Base-by-base conservation (phyloP, 1,140 invertebrate species). In the Venturia canescens region DNA sequence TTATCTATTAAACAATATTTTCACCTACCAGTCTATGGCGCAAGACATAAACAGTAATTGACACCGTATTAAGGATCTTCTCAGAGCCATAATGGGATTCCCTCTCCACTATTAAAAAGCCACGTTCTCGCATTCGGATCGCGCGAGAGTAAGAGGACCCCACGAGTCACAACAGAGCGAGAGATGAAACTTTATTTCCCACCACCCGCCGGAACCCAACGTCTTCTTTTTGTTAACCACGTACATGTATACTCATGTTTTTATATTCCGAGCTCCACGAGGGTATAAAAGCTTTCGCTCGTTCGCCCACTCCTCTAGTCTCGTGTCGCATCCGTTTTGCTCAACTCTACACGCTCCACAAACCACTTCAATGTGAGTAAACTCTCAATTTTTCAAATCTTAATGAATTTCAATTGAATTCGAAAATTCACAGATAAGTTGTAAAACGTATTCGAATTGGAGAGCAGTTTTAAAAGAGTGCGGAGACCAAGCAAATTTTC, bases 71-170 rank as follows among this genome's bases (percentile, higher is more conserved):
- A 13, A 29, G 18, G 9, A 76, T 26, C 26, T 50, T 53, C 63
- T 26, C 53, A 27, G 57, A 29, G 15, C 23, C 69, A 80, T 69
- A 29, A 57, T 48, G 38, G 34, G 29, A 44, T 23, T 34, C 27
- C 44, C 23, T 44, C 50, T 77, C 26, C 76, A 77, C 38, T 29
- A n/a, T 23, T 71, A 71, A 72, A 80, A 80, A 70, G 69, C 60
- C 31, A 21, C 50, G 48, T 50, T 57, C 78, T 21, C 48, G 13
- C 44, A n/a, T n/a, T 80, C 48, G 50, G 18, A 3, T 53, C 6
- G 50, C 50, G 50, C 50, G 50, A 53, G 50, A 53, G 50, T 53
- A 53, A 18, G 50, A 53, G 50, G 50, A 53, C 50, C 16, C 18
- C 6, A 53, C 50, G 50, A 53, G 18, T 18, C 18, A 53, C n/a